A percentile compares a stretch with the other conserved stretches of the same genome.
phyloP scores from a whole-genome alignment of 2,888 invertebrate species.

The Aspidapion aeneum region DNA sequence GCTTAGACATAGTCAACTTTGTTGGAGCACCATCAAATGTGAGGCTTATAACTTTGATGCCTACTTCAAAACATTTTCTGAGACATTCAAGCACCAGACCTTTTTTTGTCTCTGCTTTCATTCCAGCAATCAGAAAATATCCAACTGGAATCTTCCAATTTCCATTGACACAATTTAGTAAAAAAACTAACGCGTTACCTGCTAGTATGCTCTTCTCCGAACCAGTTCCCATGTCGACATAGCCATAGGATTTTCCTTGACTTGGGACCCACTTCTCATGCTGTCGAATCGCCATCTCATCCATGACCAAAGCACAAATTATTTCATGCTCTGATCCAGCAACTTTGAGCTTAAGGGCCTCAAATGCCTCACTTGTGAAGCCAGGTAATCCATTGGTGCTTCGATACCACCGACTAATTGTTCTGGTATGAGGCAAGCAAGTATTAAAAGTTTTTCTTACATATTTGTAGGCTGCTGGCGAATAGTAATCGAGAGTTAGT shows the following conservation, averaged over 20 bases:
- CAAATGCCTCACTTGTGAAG: conserved; percentile 8
- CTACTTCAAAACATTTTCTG: no score
- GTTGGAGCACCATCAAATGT: conserved; percentile 18
- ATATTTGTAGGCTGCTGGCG: conserved; percentile 13
- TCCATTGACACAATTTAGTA: no score
- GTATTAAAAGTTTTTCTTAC: conserved; percentile 13
- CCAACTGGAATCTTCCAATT: no score
- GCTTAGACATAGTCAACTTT: conserved; percentile 14
- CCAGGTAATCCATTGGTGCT: conserved; percentile 6
- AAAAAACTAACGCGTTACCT: conserved; percentile 11
- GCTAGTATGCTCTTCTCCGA: conserved; percentile 10
- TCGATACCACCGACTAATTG: conserved; percentile 18
- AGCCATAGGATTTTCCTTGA: conserved; percentile 14
- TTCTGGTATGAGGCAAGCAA: conserved; percentile 19
- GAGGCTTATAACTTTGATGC: no score
- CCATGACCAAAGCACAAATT: conserved; percentile 13
- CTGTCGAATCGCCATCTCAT: conserved; percentile 18
- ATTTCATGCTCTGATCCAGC: background rate
- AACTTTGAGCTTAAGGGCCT: conserved; percentile 7
- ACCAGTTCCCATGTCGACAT: conserved; percentile 18
- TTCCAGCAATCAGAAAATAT: no score
- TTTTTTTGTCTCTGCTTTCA: no score
- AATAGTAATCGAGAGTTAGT: conserved; percentile 15
- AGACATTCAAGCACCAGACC: no score
- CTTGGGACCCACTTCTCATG: conserved; percentile 14